Evolutionary conservation across 2,113 vertebrate genomes (phyloP).

Genomic region (Cyanoderma ruficeps): DNA sequence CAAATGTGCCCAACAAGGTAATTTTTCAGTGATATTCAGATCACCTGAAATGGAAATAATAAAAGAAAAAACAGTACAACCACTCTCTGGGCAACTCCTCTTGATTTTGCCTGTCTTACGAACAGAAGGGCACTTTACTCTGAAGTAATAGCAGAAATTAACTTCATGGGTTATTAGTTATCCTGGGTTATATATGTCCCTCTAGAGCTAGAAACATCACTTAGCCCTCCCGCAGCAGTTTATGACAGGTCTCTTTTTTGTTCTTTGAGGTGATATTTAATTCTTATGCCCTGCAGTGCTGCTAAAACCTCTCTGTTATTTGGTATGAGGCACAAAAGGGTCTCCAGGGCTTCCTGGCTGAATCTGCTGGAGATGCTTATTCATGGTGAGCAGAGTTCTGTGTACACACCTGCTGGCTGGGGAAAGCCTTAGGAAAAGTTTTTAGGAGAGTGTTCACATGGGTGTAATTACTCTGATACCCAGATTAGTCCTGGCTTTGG

Average conservation of each 20-base stretch:
- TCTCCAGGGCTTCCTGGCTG: not conserved
- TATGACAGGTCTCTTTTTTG: not conserved
- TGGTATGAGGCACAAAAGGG: not conserved
- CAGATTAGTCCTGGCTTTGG: not conserved
- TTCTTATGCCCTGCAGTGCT: not conserved
- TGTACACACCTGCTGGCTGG: not conserved
- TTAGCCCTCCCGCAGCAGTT: not conserved
- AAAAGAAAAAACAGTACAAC: not conserved
- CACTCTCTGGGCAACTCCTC: not conserved
- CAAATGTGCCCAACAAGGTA: not conserved
- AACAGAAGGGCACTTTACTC: not conserved
- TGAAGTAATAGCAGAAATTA: not conserved
- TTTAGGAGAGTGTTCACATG: not conserved
- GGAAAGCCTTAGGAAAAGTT: not conserved
- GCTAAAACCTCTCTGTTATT: not conserved
- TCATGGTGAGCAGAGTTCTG: not conserved
- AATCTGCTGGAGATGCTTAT: not conserved
- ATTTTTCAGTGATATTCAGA: not conserved
- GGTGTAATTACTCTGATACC: not conserved
- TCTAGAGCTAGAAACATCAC: not conserved
- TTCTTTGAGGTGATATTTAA: not conserved
- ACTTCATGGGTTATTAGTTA: not conserved
- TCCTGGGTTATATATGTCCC: not conserved
- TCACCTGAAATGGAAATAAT: not conserved
- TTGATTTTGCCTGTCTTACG: not conserved